A percentile compares a stretch with the other conserved stretches of the same genome.
Evolutionary conservation across 2,888 invertebrate genomes (phyloP).

Genomic region (Boloria euphrosyne): DNA sequence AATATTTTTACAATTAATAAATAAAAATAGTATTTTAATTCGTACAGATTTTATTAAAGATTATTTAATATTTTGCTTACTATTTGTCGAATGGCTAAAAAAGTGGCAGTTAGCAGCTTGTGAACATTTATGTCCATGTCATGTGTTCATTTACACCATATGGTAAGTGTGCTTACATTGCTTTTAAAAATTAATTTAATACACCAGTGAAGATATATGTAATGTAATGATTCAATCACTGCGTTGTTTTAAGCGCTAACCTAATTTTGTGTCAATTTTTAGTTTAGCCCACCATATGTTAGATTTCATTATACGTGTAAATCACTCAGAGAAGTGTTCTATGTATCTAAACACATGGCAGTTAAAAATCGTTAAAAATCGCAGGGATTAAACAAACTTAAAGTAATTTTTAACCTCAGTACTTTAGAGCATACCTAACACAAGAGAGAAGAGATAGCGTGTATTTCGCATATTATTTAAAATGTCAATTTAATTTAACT

Average conservation of each 20-base stretch:
- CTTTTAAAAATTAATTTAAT: slow-evolving; percentile 11
- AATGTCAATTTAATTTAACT: slow-evolving; percentile 33
- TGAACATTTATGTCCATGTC: slow-evolving; percentile 11
- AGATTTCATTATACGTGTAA: slow-evolving; percentile 10
- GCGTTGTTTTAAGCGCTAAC: slow-evolving; percentile 12
- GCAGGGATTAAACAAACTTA: slow-evolving; percentile 12
- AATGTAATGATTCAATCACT: slow-evolving; percentile 11
- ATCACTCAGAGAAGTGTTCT: slow-evolving; percentile 3
- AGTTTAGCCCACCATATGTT: background rate
- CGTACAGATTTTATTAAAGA: too few species aligned
- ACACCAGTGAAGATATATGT: background rate
- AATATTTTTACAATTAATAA: too few species aligned
- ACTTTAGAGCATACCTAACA: background rate
- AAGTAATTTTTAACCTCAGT: background rate
- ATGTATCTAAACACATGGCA: slow-evolving; percentile 12
- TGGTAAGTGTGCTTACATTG: slow-evolving; percentile 14
- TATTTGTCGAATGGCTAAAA: slow-evolving; percentile 1
- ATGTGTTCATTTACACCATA: slow-evolving; percentile 19
- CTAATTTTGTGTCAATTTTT: slow-evolving; percentile 4
- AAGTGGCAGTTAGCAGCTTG: slow-evolving; percentile 1
- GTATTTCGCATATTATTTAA: slow-evolving; percentile 25
- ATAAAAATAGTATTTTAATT: too few species aligned
- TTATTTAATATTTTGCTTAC: background rate
- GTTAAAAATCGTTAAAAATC: slow-evolving; percentile 26
- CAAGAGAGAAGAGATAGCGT: slow-evolving; percentile 24